These are phyloP conservation scores for Polypterus senegalus DNA, from an alignment of 2,113 vertebrate species.

Conservation along the genomic window DNA sequence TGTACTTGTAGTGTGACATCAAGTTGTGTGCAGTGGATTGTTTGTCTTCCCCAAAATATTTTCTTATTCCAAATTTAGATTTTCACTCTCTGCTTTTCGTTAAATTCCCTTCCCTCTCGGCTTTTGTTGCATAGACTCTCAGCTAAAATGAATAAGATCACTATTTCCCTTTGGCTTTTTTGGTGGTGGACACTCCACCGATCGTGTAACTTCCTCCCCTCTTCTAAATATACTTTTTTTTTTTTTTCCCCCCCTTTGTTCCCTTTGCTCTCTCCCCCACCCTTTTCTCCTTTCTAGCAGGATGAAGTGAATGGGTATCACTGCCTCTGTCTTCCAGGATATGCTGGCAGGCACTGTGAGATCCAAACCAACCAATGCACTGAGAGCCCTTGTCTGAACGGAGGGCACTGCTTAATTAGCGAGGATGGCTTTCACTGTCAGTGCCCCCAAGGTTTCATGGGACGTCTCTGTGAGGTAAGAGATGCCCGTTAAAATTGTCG, in stretches of 20 bases:
- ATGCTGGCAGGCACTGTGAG: constrained; percentile 77
- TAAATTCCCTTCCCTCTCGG: too few relatives aligned
- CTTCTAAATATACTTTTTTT: not conserved
- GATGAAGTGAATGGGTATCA: constrained; percentile 57
- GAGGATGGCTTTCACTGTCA: constrained; percentile 63
- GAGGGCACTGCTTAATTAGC: constrained; percentile 59
- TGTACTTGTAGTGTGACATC: too few relatives aligned
- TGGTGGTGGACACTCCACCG: not conserved
- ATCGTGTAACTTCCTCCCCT: not conserved
- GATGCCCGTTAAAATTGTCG: too few relatives aligned
- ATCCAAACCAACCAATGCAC: constrained; percentile 53
- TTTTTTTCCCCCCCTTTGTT: not conserved
- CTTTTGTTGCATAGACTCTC: too few relatives aligned
- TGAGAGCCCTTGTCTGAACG: constrained; percentile 66
- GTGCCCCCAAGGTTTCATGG: constrained; percentile 65
- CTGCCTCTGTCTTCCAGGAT: constrained; percentile 68
- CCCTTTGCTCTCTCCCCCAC: not conserved
- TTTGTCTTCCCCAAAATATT: too few relatives aligned
- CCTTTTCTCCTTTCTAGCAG: constrained; percentile 21
- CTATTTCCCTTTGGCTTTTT: too few relatives aligned
- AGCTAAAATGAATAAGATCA: too few relatives aligned
- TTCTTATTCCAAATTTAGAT: too few relatives aligned
- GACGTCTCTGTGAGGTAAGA: constrained; percentile 76
- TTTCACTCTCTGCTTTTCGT: too few relatives aligned
- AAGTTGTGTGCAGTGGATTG: too few relatives aligned